Evolutionary conservation across 2,113 vertebrate genomes (phyloP), one percentile per base, ranked within the genome.

Genomic region (Beaufortia kweichowensis): DNA sequence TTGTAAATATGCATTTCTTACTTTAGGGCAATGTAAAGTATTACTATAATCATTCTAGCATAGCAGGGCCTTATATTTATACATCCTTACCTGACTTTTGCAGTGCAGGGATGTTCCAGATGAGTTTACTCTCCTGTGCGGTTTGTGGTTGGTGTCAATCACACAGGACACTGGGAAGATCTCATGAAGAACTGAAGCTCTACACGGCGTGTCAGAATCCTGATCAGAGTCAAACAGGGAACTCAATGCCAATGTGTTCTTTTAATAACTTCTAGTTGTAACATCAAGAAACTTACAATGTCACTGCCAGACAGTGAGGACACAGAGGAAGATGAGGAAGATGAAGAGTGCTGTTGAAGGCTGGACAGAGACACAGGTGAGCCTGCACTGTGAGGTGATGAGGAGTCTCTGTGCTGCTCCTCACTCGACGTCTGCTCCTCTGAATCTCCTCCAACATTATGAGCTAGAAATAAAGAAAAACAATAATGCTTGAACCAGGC

Each of bases 261-360:
- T 63, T 63, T 62, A 62, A 62, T 35, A 10, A 63, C 10, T 63
- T 63, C 31, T 63, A 39, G 19, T 21, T 62, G 31, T 11, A 35
- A 1, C 0, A 1, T 33, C n/a, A 63, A 14, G 8, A 46, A 21
- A 85, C 95, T 92, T 93, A 98, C 97, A 11, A 96, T 94, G 87
- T 98, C 97, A 82, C 96, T 97, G 78, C 95, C 90, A 0, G 97
- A 98, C 41, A 96, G 94, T 0, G 95, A 98, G 26, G 96, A 97
- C 57, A 81, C 68, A 0, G 79, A 77, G 1, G 75, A 81, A 59
- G 78, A 90, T 26, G 96, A 93, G 0, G 95, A 97, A 48, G 95
- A 91, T 0, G 95, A 97, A 0, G 92, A 92, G 86, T 90, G 89
- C 86, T 94, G 95, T 23, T 94, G 94, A 3, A 94, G 92, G 77